A percentile compares a stretch with the other conserved stretches of the same genome.
These are phyloP conservation scores for Agrotis ipsilon DNA, from an alignment of 2,888 invertebrate species.

Conservation along the genomic window DNA sequence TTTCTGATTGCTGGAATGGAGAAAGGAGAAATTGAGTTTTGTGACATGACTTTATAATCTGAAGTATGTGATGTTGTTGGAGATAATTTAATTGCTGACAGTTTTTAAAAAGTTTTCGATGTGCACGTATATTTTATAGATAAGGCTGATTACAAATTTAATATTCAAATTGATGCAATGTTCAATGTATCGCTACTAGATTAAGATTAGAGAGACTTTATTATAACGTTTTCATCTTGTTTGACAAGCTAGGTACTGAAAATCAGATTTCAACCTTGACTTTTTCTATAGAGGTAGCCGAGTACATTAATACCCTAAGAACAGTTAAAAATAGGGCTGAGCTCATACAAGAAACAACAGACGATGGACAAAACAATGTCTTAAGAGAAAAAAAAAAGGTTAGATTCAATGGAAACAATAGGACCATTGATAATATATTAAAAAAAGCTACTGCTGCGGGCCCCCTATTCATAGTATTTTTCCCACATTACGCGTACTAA, in stretches of 20 bases:
- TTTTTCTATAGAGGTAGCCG: not conserved
- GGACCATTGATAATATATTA: constrained; percentile 13
- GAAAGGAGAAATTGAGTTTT: constrained; percentile 20
- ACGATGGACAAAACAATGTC: constrained; percentile 10
- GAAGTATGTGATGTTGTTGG: not conserved
- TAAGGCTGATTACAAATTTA: not conserved
- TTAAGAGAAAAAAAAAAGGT: constrained; percentile 20
- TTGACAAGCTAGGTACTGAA: constrained; percentile 2
- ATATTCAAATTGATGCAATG: not conserved
- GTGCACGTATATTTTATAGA: not conserved
- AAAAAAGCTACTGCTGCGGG: constrained; percentile 17
- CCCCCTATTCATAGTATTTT: constrained; percentile 44
- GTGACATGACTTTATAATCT: too few relatives aligned
- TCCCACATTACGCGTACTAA: constrained; percentile 54
- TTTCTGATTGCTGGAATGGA: constrained; percentile 94
- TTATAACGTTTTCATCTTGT: not conserved
- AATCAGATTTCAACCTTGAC: not conserved
- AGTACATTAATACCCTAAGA: not conserved
- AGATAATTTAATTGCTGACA: not conserved
- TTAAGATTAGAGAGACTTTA: not conserved
- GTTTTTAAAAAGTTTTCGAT: not conserved
- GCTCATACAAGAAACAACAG: constrained; percentile 14
- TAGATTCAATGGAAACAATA: constrained; percentile 36
- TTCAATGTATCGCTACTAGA: not conserved
- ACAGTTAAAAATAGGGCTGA: constrained; percentile 17